Evolutionary conservation across 1,140 invertebrate species (phyloP).

Genomic region (Adelges cooleyi): DNA sequence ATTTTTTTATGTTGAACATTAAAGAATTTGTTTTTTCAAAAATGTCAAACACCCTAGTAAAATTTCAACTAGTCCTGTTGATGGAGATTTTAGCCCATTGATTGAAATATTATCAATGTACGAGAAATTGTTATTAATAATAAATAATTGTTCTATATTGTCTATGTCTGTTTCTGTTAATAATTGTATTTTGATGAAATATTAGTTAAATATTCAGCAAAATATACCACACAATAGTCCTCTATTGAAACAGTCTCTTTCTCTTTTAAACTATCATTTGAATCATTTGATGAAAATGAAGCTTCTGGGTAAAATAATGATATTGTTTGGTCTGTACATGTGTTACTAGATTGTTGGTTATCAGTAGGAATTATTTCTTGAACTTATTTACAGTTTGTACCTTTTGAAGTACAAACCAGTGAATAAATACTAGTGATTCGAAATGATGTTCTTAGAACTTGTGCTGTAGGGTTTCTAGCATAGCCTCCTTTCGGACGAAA

Average conservation of each 20-base stretch:
- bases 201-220: neutral
- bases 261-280: neutral
- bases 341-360: neutral
- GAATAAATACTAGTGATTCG: neutral
- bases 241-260: neutral
- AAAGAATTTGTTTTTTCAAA: neutral
- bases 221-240: neutral
- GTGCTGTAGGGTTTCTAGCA: neutral
- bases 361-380: neutral
- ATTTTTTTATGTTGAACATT: neutral
- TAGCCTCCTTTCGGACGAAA: neutral
- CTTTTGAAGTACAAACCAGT: neutral
- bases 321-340: neutral
- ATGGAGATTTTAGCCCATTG: neutral
- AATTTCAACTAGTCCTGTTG: neutral
- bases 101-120: neutral
- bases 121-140: neutral
- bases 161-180: neutral
- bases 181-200: neutral
- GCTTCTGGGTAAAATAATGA: neutral
- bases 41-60: neutral
- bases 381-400: neutral
- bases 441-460: neutral
- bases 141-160: neutral
- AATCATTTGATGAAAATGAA: neutral